Percentiles rank a stretch among this genome's conserved stretches.
Evolutionary conservation across 1,140 invertebrate genomes (phyloP).

Genomic region (Nebria ingens): DNA sequence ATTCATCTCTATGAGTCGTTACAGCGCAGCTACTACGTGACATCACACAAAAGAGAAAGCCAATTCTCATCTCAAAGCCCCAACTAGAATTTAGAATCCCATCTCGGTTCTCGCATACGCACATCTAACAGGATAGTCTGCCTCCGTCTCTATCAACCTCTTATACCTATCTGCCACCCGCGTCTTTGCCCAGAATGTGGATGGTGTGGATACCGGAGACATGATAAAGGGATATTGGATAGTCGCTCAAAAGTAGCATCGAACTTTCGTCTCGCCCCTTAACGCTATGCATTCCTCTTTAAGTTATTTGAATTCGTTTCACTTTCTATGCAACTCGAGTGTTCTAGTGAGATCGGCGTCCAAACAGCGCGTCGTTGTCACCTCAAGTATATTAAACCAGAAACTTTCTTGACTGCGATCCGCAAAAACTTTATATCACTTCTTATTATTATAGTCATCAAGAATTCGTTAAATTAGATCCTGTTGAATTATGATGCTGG

Average conservation of each 20-base stretch:
- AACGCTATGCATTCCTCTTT: background rate
- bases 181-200: background rate
- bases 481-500: background rate
- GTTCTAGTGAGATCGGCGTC: background rate
- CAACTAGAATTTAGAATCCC: no score
- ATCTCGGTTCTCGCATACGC: no score
- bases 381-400: background rate
- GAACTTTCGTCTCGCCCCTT: background rate
- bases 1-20: no score
- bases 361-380: background rate
- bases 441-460: background rate
- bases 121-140: background rate
- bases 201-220: background rate
- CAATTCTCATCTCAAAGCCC: no score
- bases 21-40: no score
- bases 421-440: background rate
- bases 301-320: conserved; percentile 2
- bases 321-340: background rate
- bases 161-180: background rate
- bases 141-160: background rate
- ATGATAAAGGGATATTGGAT: conserved; percentile 6
- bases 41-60: background rate
- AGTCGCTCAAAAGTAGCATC: background rate
- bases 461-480: background rate
- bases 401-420: background rate